Evolutionary conservation across 2,797 vertebrate genomes (phyloP).

Genomic region (Hylomyscus alleni): DNA sequence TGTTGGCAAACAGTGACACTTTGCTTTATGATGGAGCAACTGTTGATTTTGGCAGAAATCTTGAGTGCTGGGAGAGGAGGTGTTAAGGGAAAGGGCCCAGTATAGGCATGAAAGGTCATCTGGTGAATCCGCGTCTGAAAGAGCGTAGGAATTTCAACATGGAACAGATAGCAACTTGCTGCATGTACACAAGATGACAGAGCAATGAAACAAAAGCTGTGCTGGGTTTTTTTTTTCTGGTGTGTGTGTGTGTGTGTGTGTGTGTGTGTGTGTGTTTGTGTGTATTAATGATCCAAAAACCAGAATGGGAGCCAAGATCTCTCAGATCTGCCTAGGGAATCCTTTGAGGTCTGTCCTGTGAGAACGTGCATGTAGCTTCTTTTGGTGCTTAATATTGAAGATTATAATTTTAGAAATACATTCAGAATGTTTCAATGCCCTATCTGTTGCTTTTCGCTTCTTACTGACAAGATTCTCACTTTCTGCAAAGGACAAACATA

Average conservation of each 20-base stretch:
- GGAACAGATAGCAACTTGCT: not conserved
- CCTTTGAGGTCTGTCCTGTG: not conserved
- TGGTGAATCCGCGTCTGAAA: not conserved
- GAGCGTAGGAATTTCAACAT: not conserved
- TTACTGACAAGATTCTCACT: not conserved
- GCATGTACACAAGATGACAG: not conserved
- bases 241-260: slow-evolving; percentile 24
- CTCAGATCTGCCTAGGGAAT: not conserved
- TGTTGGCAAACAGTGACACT: not conserved
- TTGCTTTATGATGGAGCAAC: not conserved
- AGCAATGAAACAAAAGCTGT: not conserved
- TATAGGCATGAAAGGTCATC: not conserved
- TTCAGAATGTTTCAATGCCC: not conserved
- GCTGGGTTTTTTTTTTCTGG: not conserved
- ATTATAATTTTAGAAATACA: slow-evolving; percentile 34
- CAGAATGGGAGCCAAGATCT: not conserved
- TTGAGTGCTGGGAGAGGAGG: slow-evolving; percentile 1
- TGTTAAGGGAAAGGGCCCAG: slow-evolving; percentile 33
- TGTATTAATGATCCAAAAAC: not conserved
- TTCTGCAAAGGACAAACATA: slow-evolving; percentile 70
- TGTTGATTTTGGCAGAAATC: slow-evolving; percentile 17
- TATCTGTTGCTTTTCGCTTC: not conserved
- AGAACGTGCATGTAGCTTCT: not conserved
- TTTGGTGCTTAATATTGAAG: not conserved
- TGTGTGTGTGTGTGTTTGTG: not conserved